These are phyloP conservation scores for Eleutherodactylus coqui DNA, from an alignment of 2,797 vertebrate genomes.

Conservation along the genomic window DNA sequence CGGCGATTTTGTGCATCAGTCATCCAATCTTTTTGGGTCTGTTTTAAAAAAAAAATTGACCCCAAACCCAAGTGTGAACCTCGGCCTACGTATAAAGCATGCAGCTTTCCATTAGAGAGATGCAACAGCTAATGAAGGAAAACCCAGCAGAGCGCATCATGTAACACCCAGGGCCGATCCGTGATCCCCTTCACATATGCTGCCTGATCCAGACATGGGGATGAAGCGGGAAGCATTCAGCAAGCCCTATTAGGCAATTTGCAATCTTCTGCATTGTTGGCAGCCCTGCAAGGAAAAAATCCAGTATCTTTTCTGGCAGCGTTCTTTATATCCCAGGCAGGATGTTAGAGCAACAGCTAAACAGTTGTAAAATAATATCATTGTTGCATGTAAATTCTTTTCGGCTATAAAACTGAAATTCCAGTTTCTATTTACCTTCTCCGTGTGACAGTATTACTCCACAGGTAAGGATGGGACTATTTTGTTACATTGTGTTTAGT, in stretches of 20 bases:
- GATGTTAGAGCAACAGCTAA: constrained; percentile 78
- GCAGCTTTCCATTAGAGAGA: background rate
- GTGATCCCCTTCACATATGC: constrained; percentile 34
- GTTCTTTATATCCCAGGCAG: constrained; percentile 75
- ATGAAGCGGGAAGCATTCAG: constrained; percentile 59
- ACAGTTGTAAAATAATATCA: constrained; percentile 80
- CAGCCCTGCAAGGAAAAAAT: constrained; percentile 61
- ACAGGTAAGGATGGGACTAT: constrained; percentile 89
- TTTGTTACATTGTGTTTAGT: constrained; percentile 95
- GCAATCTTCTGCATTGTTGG: constrained; percentile 69
- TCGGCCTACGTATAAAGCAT: background rate
- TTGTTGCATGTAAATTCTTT: constrained; percentile 86
- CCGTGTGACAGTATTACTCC: constrained; percentile 92
- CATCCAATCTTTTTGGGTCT: background rate
- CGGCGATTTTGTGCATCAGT: background rate
- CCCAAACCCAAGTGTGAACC: background rate
- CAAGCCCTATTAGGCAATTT: constrained; percentile 67
- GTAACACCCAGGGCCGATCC: constrained; percentile 63
- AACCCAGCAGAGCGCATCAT: background rate
- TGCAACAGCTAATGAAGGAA: background rate
- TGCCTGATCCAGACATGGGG: constrained; percentile 72
- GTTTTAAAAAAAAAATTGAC: background rate
- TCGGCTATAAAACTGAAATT: constrained; percentile 77
- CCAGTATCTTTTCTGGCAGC: constrained; percentile 64
- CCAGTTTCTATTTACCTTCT: constrained; percentile 81